A percentile compares a stretch with the other conserved stretches of the same genome.
Evolutionary conservation across 2,113 vertebrate species (phyloP).

Genomic region (Apteryx owenii): DNA sequence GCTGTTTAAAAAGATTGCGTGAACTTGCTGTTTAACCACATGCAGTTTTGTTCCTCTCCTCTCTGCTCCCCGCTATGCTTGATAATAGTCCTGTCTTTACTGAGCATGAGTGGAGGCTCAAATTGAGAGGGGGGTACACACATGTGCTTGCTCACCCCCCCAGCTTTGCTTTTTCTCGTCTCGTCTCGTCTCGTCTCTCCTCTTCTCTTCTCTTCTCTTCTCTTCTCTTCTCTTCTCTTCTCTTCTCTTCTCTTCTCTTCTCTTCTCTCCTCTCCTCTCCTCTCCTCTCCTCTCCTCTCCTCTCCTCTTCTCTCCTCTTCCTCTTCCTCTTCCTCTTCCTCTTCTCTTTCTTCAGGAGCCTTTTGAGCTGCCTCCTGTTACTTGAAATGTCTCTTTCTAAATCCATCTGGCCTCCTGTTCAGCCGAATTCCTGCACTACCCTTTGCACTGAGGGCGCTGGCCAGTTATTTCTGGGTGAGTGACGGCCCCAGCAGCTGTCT

Average conservation of each 20-base stretch:
- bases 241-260: too few species aligned
- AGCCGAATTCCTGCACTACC: not conserved
- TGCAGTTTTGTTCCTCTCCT: not conserved
- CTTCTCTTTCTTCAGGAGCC: not conserved
- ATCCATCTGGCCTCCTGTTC: not conserved
- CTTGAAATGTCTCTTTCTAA: not conserved
- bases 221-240: too few species aligned
- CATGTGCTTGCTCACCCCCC: not conserved
- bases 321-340: not conserved
- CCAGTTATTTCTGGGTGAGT: conserved; percentile 38
- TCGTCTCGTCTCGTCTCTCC: too few species aligned
- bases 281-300: too few species aligned
- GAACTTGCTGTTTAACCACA: accelerated
- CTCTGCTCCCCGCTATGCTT: not conserved
- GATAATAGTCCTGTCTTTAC: not conserved
- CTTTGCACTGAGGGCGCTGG: not conserved
- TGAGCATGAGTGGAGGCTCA: not conserved
- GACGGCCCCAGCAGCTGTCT: conserved; percentile 17
- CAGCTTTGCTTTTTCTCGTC: not conserved
- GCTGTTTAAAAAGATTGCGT: not conserved
- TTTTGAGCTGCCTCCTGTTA: not conserved
- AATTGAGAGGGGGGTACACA: not conserved
- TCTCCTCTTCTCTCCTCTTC: too few species aligned
- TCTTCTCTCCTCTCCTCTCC: not conserved
- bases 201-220: too few species aligned